Percentiles rank a stretch among this genome's conserved stretches.
Evolutionary conservation across 2,888 invertebrate species (phyloP).

Genomic region (Ditula angustiorana): DNA sequence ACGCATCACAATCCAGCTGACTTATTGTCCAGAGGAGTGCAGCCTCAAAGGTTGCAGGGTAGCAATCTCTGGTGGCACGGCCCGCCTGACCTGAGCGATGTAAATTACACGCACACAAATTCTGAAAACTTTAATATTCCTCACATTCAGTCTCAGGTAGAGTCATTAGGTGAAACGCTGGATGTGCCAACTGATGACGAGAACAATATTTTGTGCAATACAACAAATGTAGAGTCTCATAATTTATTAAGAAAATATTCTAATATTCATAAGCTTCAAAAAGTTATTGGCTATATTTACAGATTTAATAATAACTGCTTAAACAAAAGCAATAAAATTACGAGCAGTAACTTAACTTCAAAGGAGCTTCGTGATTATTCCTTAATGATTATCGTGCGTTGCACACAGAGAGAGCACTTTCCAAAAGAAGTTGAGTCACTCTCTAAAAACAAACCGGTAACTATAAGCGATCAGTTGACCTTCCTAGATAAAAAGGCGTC

Average conservation of each 20-base stretch:
- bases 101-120: neutral
- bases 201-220: neutral
- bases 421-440: neutral
- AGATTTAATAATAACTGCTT: conserved; percentile 4
- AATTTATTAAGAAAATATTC: conserved; percentile 6
- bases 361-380: conserved; percentile 4
- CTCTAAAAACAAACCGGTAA: neutral
- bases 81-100: neutral
- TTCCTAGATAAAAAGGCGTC: conserved; percentile 1
- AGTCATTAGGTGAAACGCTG: neutral
- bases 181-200: neutral
- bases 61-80: conserved; percentile 14
- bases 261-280: neutral
- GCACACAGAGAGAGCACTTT: neutral
- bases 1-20: conserved; percentile 22
- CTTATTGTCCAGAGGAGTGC: conserved; percentile 3
- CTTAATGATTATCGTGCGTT: neutral
- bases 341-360: neutral
- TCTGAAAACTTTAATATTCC: neutral
- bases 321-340: conserved; percentile 6
- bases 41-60: conserved; percentile 1
- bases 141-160: neutral
- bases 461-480: neutral
- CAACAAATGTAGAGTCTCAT: neutral
- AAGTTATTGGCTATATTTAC: neutral